Conservation (phyloP, 2,888 invertebrate species). For the Perizoma affinitatum region DNA sequence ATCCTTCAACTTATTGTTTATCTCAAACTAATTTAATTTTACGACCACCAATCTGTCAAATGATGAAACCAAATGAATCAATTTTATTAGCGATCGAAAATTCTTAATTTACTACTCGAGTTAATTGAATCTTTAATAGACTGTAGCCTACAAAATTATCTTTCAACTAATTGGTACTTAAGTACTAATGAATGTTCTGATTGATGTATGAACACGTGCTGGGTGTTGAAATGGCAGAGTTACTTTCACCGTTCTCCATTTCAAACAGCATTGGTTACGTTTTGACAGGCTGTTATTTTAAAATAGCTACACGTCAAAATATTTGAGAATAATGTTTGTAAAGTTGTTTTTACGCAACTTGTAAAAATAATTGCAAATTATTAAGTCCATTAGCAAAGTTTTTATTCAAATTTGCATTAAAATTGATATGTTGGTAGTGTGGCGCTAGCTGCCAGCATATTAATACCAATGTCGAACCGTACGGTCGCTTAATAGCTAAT, state of each 20-base stretch:
- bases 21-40: conserved; percentile 30
- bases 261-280: conserved; percentile 31
- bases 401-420: conserved; percentile 33
- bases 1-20: conserved; percentile 20
- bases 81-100: conserved; percentile 41
- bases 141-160: conserved; percentile 60
- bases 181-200: conserved; percentile 67
- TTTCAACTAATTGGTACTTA: conserved; percentile 64
- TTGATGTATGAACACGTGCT: conserved; percentile 61
- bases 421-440: conserved; percentile 45
- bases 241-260: conserved; percentile 39
- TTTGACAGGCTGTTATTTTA: conserved; percentile 32
- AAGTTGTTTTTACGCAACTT: conserved; percentile 30
- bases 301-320: conserved; percentile 3
- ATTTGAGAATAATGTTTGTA: conserved; percentile 24
- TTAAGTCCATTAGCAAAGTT: conserved; percentile 25
- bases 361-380: conserved; percentile 31
- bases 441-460: conserved; percentile 65
- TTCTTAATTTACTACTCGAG: conserved; percentile 41
- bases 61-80: conserved; percentile 32
- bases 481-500: conserved; percentile 79
- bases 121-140: conserved; percentile 53
- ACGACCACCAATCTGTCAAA: conserved; percentile 31
- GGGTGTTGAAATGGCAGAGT: conserved; percentile 46
- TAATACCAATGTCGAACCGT: conserved; percentile 72